Percentiles rank a stretch among this genome's conserved stretches.
phyloP scores from a whole-genome alignment of 2,797 vertebrate species.

The Emys orbicularis region DNA sequence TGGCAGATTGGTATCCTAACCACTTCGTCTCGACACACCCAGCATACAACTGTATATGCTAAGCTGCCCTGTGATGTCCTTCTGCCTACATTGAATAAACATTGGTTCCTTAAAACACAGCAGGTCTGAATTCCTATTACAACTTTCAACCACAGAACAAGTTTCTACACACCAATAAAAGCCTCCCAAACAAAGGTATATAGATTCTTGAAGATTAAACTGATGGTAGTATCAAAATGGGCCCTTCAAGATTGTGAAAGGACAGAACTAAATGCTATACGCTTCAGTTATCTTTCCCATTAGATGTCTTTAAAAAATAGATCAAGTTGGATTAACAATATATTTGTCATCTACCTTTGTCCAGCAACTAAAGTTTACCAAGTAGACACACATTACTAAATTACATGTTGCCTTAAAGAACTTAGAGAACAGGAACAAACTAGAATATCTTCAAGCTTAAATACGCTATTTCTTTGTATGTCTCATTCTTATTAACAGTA shows the following conservation, averaged over 20 bases:
- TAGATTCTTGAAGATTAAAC: conserved; percentile 2
- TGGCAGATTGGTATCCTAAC: neutral
- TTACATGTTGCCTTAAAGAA: neutral
- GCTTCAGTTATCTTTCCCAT: conserved; percentile 1
- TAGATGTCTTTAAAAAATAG: conserved; percentile 13
- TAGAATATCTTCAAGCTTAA: neutral
- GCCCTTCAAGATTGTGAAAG: neutral
- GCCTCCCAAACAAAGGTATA: neutral
- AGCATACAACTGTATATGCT: neutral
- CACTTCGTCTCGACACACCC: neutral
- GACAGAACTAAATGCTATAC: neutral
- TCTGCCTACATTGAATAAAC: neutral
- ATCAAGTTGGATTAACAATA: neutral
- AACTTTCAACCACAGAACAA: neutral
- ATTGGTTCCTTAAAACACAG: neutral
- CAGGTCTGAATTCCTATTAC: neutral
- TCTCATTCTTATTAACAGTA: neutral
- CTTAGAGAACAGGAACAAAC: neutral
- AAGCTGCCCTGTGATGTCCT: neutral
- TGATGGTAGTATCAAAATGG: conserved; percentile 13
- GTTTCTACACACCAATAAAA: neutral
- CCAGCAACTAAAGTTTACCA: neutral
- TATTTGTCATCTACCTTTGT: neutral
- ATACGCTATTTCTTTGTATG: neutral
- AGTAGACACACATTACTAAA: neutral